Base-by-base conservation (phyloP, 2,888 invertebrate genomes). In the Ophioninae sp. region DNA sequence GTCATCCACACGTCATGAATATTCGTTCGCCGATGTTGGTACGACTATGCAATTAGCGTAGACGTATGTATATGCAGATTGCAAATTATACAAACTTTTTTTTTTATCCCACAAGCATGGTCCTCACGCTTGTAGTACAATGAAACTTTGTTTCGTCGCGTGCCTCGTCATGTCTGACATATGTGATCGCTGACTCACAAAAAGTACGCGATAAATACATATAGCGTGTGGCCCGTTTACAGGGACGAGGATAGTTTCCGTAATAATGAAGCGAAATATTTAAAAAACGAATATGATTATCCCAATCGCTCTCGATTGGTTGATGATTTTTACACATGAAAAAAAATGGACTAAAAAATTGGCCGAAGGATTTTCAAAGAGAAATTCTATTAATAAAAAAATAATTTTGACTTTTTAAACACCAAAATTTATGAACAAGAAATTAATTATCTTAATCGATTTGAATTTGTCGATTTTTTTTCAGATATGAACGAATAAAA, bases 111-210 rank as follows among this genome's bases (percentile, higher is more conserved):
- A 50, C 17, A 17, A 50, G 50, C 50, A 50, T 13, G 13, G 13
- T 17, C 17, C 13, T 50, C 17, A 17, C 17, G 50, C 50, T 50
- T 50, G 50, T 6, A 6, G 50, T 30, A 17, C 57, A 44, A 30
- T 10, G 69, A 62, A 41, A 69, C 69, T 62, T 69, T 50, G 77
- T 62, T 61, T 10, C 20, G 50, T 50, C 69, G 61, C 68, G 10
- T 17, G 73, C 20, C 39, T 67, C 13, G 17, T 39, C 79, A 8
- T 50, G 50, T 17, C 50, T 50, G 73, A 73, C 72, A 73, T 13
- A 72, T 65, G 72, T 50, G 17, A 50, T 50, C 17, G 50, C 17
- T 50, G 50, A 50, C 50, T 80, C 68, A 74, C 79, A 50, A 73
- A 50, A 17, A 50, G 17, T 50, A 50, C 17, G 30, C 3, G 30